Conservation (phyloP, 64 coral and sea anemone species). For the Montipora efflorescens region DNA sequence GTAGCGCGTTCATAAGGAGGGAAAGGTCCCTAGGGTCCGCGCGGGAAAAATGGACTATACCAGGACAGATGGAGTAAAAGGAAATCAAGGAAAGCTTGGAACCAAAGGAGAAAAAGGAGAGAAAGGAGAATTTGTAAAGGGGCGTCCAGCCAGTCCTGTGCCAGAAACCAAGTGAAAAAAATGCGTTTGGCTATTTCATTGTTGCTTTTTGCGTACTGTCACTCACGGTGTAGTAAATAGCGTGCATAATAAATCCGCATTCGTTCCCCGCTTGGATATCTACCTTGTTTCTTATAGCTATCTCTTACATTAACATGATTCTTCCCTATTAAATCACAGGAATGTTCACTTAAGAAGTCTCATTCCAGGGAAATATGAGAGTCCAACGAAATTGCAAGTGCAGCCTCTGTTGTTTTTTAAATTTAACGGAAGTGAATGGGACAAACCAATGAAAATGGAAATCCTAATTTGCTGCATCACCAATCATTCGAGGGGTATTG, state of each 20-base stretch:
- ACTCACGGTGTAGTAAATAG: too few relatives aligned
- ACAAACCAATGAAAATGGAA: background rate
- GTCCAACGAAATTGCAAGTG: background rate
- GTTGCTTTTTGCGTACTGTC: too few relatives aligned
- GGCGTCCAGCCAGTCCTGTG: background rate
- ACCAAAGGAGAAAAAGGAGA: conserved; percentile 7
- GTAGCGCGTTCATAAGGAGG: background rate
- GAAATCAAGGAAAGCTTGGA: background rate
- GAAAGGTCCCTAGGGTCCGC: background rate
- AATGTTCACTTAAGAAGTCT: conserved; percentile 21
- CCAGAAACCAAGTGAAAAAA: conserved; percentile 29
- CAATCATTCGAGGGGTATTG: conserved; percentile 22
- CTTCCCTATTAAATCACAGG: background rate
- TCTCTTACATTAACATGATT: background rate
- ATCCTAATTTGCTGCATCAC: conserved; percentile 9
- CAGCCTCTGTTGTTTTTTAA: conserved; percentile 25
- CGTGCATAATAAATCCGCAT: too few relatives aligned
- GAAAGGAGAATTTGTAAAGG: conserved; percentile 6
- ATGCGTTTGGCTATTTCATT: conserved; percentile 6
- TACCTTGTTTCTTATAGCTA: too few relatives aligned
- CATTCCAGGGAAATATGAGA: conserved; percentile 41
- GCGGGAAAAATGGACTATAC: background rate
- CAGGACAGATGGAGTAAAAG: background rate
- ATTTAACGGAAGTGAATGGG: conserved; percentile 41
- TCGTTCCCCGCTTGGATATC: too few relatives aligned